These are phyloP conservation scores for Choloepus didactylus DNA, from an alignment of 2,797 vertebrate species.

Conservation along the genomic window DNA sequence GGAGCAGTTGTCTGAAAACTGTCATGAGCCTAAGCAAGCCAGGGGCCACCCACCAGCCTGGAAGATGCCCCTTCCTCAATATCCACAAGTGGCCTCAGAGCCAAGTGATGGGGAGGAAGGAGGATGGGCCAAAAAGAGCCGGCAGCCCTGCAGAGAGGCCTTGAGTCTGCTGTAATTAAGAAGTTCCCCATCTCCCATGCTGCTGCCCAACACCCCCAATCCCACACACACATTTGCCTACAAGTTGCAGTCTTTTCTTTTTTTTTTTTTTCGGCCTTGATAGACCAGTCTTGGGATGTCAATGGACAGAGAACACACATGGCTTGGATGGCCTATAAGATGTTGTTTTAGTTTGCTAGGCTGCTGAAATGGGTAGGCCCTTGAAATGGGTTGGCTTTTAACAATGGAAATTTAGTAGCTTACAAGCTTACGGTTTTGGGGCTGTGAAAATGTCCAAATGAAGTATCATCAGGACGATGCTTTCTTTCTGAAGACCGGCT, in stretches of 20 bases:
- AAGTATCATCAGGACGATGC: no score
- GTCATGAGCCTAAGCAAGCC: not conserved
- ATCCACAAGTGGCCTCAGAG: not conserved
- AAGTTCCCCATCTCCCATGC: not conserved
- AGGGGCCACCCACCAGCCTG: not conserved
- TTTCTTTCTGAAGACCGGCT: no score
- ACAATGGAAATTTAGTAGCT: no score
- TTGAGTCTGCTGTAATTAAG: not conserved
- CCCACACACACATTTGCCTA: rapidly evolving
- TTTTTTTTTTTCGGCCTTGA: not conserved
- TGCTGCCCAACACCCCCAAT: not conserved
- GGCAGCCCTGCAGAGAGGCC: not conserved
- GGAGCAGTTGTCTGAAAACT: not conserved
- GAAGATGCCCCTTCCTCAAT: not conserved
- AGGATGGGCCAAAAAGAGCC: not conserved
- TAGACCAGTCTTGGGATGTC: not conserved
- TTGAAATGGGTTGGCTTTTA: no score
- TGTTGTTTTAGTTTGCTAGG: no score
- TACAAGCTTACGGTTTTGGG: no score
- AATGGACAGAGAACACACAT: not conserved
- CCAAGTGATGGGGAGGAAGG: not conserved
- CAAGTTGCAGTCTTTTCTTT: no score
- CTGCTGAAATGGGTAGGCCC: no score
- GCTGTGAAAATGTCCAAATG: no score
- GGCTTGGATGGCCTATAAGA: not conserved